phyloP scores from a whole-genome alignment of 2,113 vertebrate genomes.

The Gymnorhina tibicen region DNA sequence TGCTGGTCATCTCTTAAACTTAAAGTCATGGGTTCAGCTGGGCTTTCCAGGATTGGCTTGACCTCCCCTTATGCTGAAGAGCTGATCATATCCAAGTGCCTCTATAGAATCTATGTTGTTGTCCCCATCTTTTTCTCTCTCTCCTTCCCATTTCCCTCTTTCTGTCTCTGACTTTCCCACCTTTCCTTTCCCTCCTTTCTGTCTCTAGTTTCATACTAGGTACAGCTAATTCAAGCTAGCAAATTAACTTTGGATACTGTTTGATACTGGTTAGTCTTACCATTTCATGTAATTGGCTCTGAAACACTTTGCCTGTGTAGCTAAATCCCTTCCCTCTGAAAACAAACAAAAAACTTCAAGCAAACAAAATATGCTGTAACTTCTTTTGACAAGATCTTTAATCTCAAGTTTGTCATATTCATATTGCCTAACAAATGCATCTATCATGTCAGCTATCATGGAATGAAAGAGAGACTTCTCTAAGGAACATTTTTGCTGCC shows the following conservation, averaged over 20 bases:
- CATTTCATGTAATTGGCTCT: background rate
- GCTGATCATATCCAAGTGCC: background rate
- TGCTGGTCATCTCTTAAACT: background rate
- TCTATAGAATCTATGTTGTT: background rate
- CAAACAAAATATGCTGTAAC: background rate
- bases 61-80: background rate
- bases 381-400: background rate
- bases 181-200: background rate
- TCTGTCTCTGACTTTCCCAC: background rate
- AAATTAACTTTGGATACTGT: background rate
- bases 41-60: background rate
- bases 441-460: background rate
- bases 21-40: background rate
- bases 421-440: background rate
- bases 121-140: background rate
- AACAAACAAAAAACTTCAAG: background rate
- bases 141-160: background rate
- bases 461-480: background rate
- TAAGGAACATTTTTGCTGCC: background rate
- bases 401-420: background rate
- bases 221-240: background rate
- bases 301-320: background rate
- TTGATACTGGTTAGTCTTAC: background rate
- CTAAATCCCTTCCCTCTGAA: background rate
- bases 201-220: background rate